Evolutionary conservation across 2,888 invertebrate species (phyloP), one percentile per base, ranked within the genome.

Genomic region (Stictocephala bisonia): DNA sequence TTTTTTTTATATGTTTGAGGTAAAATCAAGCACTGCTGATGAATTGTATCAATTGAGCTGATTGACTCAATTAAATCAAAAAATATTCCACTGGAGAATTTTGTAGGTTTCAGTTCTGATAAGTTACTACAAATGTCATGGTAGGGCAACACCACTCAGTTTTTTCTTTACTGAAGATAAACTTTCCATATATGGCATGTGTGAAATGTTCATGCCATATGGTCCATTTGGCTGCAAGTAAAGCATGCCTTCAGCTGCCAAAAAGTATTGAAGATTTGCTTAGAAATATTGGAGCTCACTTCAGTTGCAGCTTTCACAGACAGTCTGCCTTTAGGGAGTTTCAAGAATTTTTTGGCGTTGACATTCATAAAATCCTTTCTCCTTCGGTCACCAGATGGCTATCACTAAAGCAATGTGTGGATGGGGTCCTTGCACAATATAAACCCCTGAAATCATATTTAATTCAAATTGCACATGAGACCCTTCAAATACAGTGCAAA

Each of bases 101-200:
- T 44, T 67, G 48, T 67, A 15, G 44, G 67, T 2, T 67, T 67
- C 26, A 67, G 67, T 15, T 67, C 67, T 18, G 69, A 69, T 18
- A n/a, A n/a, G n/a, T n/a, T n/a, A 69, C 69, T n/a, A 51, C 29
- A 50, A 69, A 53, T 29, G 69, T 69, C n/a, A 70, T 70, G 53
- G 40, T 56, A 20, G 53, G 70, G 1, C 35, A 31, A 6, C 40
- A 70, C 11, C 29, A 70, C 22, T 70, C 70, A 35, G 66, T 66
- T 0, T 70, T 70, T 24, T 56, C 53, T 26, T 40, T 22, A 3
- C 40, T 56, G 20, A 69, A 51, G 29, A 26, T 31, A 31, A 11
- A 15, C 11, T 20, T 26, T 18, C 69, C 51, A 3, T n/a, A 70
- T 18, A 56, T 70, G 26, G 56, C 35, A 3, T 40, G 35, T 20